Evolutionary conservation across 2,113 vertebrate species (phyloP).

Genomic region (Pluvialis apricaria): DNA sequence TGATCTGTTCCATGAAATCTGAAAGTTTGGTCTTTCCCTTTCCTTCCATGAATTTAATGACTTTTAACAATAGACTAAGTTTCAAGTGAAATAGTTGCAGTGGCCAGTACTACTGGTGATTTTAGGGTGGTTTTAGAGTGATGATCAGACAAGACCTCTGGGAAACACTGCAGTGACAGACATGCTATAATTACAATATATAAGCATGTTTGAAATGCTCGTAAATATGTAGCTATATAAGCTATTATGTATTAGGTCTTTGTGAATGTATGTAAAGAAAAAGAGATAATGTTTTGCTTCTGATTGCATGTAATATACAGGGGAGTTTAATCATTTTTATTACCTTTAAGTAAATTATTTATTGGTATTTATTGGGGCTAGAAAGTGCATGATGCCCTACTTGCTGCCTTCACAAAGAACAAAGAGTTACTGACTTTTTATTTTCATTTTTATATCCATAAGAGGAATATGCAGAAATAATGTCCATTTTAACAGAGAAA

Average conservation of each 20-base stretch:
- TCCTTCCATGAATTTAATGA: background rate
- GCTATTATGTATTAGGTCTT: background rate
- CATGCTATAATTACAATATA: background rate
- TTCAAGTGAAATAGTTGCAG: background rate
- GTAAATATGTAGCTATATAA: background rate
- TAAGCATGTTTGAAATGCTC: background rate
- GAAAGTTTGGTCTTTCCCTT: background rate
- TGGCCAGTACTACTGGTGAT: too few relatives aligned
- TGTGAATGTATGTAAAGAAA: background rate
- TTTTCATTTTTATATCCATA: background rate
- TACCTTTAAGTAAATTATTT: background rate
- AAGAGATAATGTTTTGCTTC: background rate
- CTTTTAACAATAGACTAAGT: background rate
- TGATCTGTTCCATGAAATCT: too few relatives aligned
- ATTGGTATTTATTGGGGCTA: background rate
- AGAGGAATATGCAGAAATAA: slow-evolving; percentile 36
- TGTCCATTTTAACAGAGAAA: slow-evolving; percentile 39
- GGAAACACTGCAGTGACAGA: background rate
- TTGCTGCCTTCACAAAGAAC: background rate
- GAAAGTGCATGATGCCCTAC: background rate
- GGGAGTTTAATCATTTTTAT: background rate
- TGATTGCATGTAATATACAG: background rate
- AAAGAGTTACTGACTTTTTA: background rate
- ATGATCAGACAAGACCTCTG: background rate
- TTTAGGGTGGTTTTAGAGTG: background rate